phyloP scores from a whole-genome alignment of 2,113 vertebrate species.

The Heterocephalus glaber region DNA sequence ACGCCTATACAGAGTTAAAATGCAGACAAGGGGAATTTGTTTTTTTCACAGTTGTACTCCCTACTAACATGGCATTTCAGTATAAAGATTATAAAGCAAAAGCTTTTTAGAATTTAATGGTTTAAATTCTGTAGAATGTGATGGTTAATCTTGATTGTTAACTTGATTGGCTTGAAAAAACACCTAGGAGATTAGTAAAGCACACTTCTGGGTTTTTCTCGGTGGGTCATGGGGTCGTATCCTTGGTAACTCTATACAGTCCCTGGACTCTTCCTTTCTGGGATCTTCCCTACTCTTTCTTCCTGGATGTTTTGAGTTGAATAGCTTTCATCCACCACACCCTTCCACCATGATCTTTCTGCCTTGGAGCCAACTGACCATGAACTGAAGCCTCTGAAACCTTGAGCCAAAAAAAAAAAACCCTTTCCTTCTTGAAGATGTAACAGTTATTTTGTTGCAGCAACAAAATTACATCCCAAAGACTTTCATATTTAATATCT shows the following conservation, averaged over 20 bases:
- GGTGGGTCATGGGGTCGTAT: background rate
- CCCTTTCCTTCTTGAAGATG: background rate
- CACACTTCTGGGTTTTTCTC: background rate
- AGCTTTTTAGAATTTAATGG: background rate
- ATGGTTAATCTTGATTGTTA: background rate
- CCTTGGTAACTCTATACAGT: background rate
- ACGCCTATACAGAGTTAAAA: background rate
- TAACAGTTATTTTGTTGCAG: background rate
- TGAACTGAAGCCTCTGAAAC: background rate
- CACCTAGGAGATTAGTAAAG: background rate
- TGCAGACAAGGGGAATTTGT: background rate
- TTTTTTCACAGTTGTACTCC: background rate
- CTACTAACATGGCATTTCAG: background rate
- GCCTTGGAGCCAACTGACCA: background rate
- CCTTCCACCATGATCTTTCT: background rate
- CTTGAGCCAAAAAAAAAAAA: background rate
- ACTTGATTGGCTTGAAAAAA: background rate
- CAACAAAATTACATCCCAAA: background rate
- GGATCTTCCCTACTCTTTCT: background rate
- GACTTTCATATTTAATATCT: background rate
- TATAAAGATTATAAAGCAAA: constrained; percentile 25
- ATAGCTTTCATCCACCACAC: background rate
- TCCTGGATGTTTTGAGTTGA: background rate
- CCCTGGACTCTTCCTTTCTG: background rate
- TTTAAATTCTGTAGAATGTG: background rate